Base-by-base conservation (phyloP, 2,888 invertebrate genomes). In the Drosophila longiperda region DNA sequence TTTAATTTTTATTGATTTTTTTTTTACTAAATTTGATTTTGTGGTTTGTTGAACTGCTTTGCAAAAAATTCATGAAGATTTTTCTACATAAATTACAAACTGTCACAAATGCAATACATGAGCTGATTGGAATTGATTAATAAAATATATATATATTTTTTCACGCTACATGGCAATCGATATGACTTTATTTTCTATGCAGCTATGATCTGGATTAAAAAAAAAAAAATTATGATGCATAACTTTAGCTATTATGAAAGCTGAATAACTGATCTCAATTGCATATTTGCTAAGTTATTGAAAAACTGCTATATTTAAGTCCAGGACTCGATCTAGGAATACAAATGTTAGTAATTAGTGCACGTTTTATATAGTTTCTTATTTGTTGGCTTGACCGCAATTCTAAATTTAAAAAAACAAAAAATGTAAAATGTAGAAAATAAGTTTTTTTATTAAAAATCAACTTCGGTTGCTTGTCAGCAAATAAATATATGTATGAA, bases 401-500 rank as follows among this genome's bases (percentile, higher is more conserved):
- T 36, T 61, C 17, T 26, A 49, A 66, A 40, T 40, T 15, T 38
- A 42, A 26, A 71, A 65, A 60, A 17, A 61, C 50, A 55, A 42
- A 63, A 55, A 50, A 73, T 38, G 7, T 38, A 38, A 66, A 49
- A 42, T 42, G 49, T 70, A n/a, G 55, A 71, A 68, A 82, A 84
- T 83, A 70, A 45, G 38, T 63, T 80, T 75, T 75, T 79, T 55
- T 38, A 40, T 54, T 54, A n/a, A 52, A 76, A 76, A 68, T 69
- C 40, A 71, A 62, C 57, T 52, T 60, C 38, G 45, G 60, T 63
- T 63, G 80, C 72, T 63, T 32, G 55, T 62, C 63, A 52, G 76
- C 64, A 78, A 75, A 64, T 79, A 78, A 78, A 80, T 78, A 80
- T 61, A 68, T 66, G 68, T 87, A 77, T 66, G 66, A 71, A 80